These are phyloP conservation scores for Pterobdella sp. DNA, from an alignment of 2,888 invertebrate genomes.

Conservation along the genomic window DNA sequence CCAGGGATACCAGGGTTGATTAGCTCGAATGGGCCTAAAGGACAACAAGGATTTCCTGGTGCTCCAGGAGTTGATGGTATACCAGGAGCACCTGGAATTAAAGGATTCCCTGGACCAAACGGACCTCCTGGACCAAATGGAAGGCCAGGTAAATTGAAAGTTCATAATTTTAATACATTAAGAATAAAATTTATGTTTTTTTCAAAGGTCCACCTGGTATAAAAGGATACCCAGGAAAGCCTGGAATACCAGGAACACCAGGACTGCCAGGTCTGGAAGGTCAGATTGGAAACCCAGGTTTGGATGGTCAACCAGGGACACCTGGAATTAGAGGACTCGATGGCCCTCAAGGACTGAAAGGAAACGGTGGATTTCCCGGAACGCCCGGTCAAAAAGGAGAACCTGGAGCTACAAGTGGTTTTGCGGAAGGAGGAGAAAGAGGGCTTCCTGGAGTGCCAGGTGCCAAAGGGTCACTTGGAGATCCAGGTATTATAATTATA, in stretches of 20 bases:
- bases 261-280: slow-evolving; percentile 28
- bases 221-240: slow-evolving; percentile 11
- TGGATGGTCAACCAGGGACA: neutral
- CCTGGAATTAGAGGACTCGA: slow-evolving; percentile 7
- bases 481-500: neutral
- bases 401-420: slow-evolving; percentile 42
- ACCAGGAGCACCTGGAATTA: slow-evolving; percentile 17
- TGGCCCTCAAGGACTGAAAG: slow-evolving; percentile 41
- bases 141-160: neutral
- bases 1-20: slow-evolving; percentile 19
- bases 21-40: slow-evolving; percentile 6
- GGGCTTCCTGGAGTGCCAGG: slow-evolving; percentile 23
- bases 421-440: slow-evolving; percentile 10
- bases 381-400: slow-evolving; percentile 71
- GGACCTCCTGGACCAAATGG: neutral
- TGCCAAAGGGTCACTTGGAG: neutral
- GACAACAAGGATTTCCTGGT: slow-evolving; percentile 1
- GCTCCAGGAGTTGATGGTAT: slow-evolving; percentile 24
- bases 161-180: neutral
- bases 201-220: no score
- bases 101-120: slow-evolving; percentile 9
- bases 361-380: slow-evolving; percentile 40
- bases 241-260: neutral
- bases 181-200: neutral
- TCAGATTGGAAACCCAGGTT: slow-evolving; percentile 3